A percentile compares a stretch with the other conserved stretches of the same genome.
Evolutionary conservation across 2,113 vertebrate genomes (phyloP).

Genomic region (Myotis davidii): DNA sequence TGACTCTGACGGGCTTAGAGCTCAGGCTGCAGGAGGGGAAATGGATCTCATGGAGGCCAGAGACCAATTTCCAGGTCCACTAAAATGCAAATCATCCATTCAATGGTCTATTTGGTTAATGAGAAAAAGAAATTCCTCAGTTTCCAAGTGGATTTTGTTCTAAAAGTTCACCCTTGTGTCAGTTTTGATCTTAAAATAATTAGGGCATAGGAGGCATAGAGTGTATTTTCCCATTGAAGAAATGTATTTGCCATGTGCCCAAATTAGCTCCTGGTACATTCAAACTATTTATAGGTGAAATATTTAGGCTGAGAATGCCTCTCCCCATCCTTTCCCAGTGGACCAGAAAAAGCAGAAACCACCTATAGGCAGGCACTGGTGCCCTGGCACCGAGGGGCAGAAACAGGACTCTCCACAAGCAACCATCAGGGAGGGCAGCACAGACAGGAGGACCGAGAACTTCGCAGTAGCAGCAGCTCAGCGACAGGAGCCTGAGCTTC

Average conservation of each 20-base stretch:
- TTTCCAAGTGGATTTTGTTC: background rate
- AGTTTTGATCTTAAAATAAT: constrained; percentile 29
- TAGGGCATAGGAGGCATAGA: background rate
- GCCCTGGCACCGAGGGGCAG: background rate
- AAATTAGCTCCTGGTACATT: constrained; percentile 54
- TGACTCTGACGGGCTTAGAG: background rate
- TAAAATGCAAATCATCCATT: background rate
- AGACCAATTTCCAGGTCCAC: background rate
- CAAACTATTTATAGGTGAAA: constrained; percentile 41
- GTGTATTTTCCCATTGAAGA: constrained; percentile 54
- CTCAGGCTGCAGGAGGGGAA: background rate
- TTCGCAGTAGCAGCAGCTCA: background rate
- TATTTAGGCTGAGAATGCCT: constrained; percentile 55
- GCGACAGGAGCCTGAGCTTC: background rate
- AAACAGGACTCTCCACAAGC: background rate
- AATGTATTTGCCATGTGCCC: constrained; percentile 31
- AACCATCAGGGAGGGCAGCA: background rate
- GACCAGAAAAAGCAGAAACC: background rate
- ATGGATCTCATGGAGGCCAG: background rate
- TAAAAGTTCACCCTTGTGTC: background rate
- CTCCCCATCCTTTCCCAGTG: constrained; percentile 48
- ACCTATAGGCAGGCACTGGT: background rate
- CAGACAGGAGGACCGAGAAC: background rate
- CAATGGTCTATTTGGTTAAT: background rate
- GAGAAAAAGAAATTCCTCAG: background rate